Evolutionary conservation across 2,113 vertebrate genomes (phyloP), one percentile per base, ranked within the genome.

Genomic region (Scomber scombrus): DNA sequence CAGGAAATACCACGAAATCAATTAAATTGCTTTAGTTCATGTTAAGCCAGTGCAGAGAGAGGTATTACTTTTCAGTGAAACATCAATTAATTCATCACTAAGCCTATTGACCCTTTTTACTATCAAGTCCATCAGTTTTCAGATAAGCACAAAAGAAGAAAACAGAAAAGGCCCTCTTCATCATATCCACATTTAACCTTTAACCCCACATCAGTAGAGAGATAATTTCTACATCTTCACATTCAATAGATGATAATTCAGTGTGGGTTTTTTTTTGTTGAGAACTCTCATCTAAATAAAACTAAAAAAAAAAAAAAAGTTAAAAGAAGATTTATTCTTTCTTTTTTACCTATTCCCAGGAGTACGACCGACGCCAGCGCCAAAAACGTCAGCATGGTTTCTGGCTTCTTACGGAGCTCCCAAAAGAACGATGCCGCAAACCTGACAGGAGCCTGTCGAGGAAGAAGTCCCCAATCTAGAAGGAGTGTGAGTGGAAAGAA

Each of bases 271-370:
- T 40, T 7, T 6, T 40, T 9, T 66, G n/a, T 9, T 26, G 23
- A 26, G 23, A 26, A 26, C 57, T 69, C 62, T 75, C 47, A 40
- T 71, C 60, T 78, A 61, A 71, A 75, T n/a, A 51, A 34, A 80
- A 74, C 13, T 29, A 26, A 50, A 19, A 2, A 15, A 45, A 67
- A 62, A 50, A 19, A 2, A 15, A 31, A 67, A 62, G 29, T 56
- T 57, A 4, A 75, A 78, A 71, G 34, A 66, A 19, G 16, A 60
- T 0, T 12, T 50, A n/a, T 29, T 47, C 54, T 19, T 43, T 43
- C 47, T 47, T 34, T 73, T 80, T 94, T 95, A 95, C 95, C 95
- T 94, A 91, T 88, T 87, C 91, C 91, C 88, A 95, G 88, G 80
- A 95, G 75, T 65, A 82, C 84, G 2, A 93, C 77, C 47, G 93